Base-by-base conservation (phyloP, 1,140 invertebrate genomes). In the Zelostemma sp. region DNA sequence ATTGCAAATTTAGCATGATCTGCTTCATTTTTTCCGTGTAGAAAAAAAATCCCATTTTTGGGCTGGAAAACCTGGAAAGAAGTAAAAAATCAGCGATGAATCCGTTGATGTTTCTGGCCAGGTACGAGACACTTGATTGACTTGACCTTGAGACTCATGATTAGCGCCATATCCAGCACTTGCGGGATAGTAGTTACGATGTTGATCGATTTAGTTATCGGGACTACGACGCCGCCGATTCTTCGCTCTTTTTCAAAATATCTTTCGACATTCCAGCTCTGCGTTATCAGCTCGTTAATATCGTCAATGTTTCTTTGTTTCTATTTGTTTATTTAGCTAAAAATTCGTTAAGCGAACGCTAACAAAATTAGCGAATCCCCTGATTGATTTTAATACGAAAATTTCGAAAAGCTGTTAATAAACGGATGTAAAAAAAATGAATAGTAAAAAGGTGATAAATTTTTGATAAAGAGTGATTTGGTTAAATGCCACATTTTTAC, bases 161-260 rank as follows among this genome's bases (percentile, higher is more conserved):
- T 80, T 81, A 79, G 74, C 77, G 76, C 68, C 54, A 69, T 73
- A 73, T 68, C 60, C 72, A 75, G 69, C 60, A 56, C 75, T 80
- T 78, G 67, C 71, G 59, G 59, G 80, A 64, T 80, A 79, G 80
- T 79, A 79, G 78, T 80, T 81, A 83, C 75, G 75, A 83, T 82
- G 79, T 83, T 81, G 82, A 82, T 78, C 73, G 76, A 84, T 83
- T 74, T 75, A 73, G 74, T 83, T 85, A 83, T 84, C 80, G 75
- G 74, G 65, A 57, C 72, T 75, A 69, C 67, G 45, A 76, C 55
- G 65, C 18, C 49, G 33, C 66, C 63, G 70, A 53, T 68, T 64
- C 60, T 65, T 35, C 14, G 33, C 11, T 35, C 11, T 35, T 9
- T 35, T 35, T 1, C 3, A 35, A 35, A 6, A n/a, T 6, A n/a